These are phyloP conservation scores for Mystacornis crossleyi DNA, from an alignment of 2,113 vertebrate genomes.

Conservation along the genomic window DNA sequence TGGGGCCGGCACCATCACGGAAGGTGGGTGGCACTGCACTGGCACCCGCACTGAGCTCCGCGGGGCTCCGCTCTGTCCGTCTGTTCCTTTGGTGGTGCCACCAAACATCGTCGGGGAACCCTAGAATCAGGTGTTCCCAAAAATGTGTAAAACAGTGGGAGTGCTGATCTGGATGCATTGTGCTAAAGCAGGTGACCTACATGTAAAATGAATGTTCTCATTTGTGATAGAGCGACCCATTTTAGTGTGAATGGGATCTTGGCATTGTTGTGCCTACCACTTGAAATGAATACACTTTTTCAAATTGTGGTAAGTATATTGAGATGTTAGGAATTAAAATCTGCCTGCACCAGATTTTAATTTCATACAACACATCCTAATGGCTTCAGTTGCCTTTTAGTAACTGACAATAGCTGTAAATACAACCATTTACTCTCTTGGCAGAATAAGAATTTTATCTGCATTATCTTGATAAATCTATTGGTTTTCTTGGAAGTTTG, in stretches of 20 bases:
- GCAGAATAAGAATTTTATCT: neutral
- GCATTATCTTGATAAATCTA: neutral
- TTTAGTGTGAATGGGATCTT: neutral
- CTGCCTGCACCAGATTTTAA: neutral
- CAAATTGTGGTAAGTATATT: neutral
- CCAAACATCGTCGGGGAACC: rapidly evolving
- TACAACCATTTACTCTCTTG: neutral
- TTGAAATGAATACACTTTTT: neutral
- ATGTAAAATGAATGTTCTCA: rapidly evolving
- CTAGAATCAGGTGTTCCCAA: neutral
- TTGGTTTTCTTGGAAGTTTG: neutral
- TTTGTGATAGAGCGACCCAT: neutral
- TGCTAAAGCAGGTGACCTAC: neutral
- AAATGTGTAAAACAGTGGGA: rapidly evolving
- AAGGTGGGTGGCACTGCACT: constrained; percentile 73
- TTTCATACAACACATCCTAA: neutral
- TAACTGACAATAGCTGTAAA: neutral
- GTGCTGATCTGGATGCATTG: rapidly evolving
- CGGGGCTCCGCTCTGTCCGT: rapidly evolving
- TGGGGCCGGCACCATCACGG: constrained; percentile 89
- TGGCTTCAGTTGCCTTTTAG: neutral
- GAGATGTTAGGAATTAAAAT: neutral
- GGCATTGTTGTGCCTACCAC: neutral
- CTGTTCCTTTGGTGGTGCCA: too few species aligned
- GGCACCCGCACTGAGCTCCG: rapidly evolving